Conservation (phyloP, 2,113 vertebrate genomes). For the Xiphophorus maculatus region DNA sequence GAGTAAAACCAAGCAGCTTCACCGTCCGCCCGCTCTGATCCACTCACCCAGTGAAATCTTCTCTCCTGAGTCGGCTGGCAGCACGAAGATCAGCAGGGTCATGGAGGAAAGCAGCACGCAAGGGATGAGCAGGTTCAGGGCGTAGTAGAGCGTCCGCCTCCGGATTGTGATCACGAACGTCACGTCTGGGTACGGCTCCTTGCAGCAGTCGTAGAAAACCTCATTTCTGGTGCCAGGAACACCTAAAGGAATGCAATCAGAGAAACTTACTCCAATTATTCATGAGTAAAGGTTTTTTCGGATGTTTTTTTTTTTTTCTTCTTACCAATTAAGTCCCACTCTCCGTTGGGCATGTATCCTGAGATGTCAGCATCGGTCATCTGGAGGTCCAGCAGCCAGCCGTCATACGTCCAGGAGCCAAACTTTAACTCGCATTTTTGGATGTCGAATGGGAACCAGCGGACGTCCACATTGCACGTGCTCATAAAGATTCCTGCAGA, state of each 20-base stretch:
- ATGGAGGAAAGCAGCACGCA: constrained; percentile 82
- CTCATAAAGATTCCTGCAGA: constrained; percentile 79
- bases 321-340: constrained; percentile 84
- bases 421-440: constrained; percentile 84
- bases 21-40: neutral
- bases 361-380: constrained; percentile 82
- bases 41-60: constrained; percentile 84
- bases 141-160: constrained; percentile 81
- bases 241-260: constrained; percentile 51
- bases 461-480: constrained; percentile 83
- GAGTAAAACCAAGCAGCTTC: neutral
- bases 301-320: neutral
- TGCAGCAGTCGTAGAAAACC: constrained; percentile 80
- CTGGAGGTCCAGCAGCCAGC: constrained; percentile 84
- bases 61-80: constrained; percentile 85
- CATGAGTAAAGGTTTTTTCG: neutral
- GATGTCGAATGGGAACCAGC: constrained; percentile 86
- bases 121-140: constrained; percentile 83
- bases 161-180: constrained; percentile 82
- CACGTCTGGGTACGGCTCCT: constrained; percentile 82
- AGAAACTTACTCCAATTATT: neutral
- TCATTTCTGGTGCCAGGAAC: constrained; percentile 78
- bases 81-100: constrained; percentile 83
- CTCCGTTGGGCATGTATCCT: constrained; percentile 82
- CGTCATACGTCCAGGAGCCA: constrained; percentile 84